Evolutionary conservation across 2,113 vertebrate species (phyloP).

Genomic region (Paradoxurus hermaphroditus): DNA sequence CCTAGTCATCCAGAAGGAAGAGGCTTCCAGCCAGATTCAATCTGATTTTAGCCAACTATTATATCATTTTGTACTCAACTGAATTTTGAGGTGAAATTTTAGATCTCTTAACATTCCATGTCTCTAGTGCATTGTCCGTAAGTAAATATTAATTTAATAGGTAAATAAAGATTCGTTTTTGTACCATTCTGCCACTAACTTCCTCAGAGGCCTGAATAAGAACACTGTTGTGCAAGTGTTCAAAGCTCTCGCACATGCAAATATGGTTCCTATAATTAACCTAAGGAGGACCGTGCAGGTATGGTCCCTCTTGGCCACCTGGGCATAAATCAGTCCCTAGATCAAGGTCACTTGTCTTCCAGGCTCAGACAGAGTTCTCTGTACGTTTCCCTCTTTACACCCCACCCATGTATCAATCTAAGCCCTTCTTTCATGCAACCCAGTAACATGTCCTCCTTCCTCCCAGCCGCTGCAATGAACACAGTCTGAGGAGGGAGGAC

Average conservation of each 20-base stretch:
- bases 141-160: neutral
- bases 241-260: too few relatives aligned
- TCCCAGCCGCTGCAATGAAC: neutral
- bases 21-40: neutral
- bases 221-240: neutral
- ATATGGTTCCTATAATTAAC: neutral
- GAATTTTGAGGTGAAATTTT: neutral
- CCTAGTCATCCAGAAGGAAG: neutral
- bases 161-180: neutral
- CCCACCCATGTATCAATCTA: neutral
- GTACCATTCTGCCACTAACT: neutral
- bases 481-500: rapidly evolving
- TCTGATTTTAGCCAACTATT: neutral
- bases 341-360: neutral
- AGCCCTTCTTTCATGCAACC: neutral
- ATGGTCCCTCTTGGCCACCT: neutral
- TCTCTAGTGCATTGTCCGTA: neutral
- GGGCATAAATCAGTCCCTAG: neutral
- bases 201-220: neutral
- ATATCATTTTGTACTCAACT: neutral
- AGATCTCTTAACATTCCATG: neutral
- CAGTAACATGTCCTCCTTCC: too few relatives aligned
- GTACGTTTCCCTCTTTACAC: rapidly evolving
- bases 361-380: neutral
- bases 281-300: neutral